A percentile compares a stretch with the other conserved stretches of the same genome.
Conservation (phyloP, 2,888 invertebrate species). For the Dryocosmus kuriphilus region DNA sequence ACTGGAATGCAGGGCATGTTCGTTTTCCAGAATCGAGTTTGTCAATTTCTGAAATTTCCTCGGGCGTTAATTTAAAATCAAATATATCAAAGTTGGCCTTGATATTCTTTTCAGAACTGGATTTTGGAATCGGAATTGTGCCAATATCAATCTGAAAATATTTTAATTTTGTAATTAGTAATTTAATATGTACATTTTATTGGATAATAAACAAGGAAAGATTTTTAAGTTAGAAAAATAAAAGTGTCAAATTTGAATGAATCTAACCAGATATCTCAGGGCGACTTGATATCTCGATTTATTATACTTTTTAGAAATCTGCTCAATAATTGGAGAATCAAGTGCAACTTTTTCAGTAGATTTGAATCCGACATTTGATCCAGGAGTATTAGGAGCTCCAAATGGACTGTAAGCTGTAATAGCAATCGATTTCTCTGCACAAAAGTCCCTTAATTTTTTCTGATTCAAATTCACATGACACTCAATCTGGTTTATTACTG, state of each 20-base stretch:
- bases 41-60: constrained; percentile 31
- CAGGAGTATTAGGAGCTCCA: constrained; percentile 80
- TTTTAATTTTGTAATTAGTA: not conserved
- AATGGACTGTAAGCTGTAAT: constrained; percentile 88
- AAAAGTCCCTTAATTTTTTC: constrained; percentile 83
- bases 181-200: too few relatives aligned
- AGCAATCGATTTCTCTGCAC: constrained; percentile 82
- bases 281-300: constrained; percentile 81
- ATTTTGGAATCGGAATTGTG: constrained; percentile 17
- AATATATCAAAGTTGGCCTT: constrained; percentile 36
- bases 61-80: constrained; percentile 32
- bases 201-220: not conserved
- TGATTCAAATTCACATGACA: constrained; percentile 86
- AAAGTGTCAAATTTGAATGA: not conserved
- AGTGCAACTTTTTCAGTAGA: constrained; percentile 59
- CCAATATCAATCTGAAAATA: constrained; percentile 30
- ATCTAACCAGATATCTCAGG: constrained; percentile 82
- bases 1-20: constrained; percentile 1
- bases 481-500: constrained; percentile 82
- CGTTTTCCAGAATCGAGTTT: constrained; percentile 17
- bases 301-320: constrained; percentile 81
- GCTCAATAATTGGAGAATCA: constrained; percentile 79
- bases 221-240: not conserved
- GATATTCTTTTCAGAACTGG: constrained; percentile 1
- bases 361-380: constrained; percentile 65